Evolutionary conservation across 2,888 invertebrate genomes (phyloP).

Genomic region (Argyresthia goedartella): DNA sequence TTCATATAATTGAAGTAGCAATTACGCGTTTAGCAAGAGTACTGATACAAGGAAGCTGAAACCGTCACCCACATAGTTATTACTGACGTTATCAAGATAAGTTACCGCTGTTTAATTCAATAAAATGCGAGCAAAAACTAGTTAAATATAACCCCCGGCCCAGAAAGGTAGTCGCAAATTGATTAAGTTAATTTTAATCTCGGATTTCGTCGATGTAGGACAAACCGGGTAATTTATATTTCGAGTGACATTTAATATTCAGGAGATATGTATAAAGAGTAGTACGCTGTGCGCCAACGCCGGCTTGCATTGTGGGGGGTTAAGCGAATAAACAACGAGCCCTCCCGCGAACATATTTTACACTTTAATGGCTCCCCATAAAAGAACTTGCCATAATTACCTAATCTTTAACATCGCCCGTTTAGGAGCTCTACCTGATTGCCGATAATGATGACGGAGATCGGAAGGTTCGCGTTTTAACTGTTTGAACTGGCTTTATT

Average conservation of each 20-base stretch:
- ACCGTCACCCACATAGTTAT: not conserved
- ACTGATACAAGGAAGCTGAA: too few species aligned
- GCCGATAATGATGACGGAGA: constrained; percentile 25
- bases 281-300: constrained; percentile 20
- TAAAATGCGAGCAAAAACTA: not conserved
- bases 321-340: constrained; percentile 33
- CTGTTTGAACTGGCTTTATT: too few species aligned
- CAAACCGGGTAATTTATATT: constrained; percentile 34
- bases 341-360: constrained; percentile 36
- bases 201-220: not conserved
- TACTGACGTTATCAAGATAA: not conserved
- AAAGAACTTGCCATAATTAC: constrained; percentile 55
- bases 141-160: not conserved
- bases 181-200: constrained; percentile 28
- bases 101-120: not conserved
- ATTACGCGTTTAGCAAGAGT: too few species aligned
- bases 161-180: constrained; percentile 25
- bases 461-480: constrained; percentile 19
- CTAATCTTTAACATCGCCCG: constrained; percentile 43
- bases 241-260: constrained; percentile 49
- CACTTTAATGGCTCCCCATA: constrained; percentile 52
- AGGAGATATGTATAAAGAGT: constrained; percentile 43
- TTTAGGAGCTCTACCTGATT: constrained; percentile 37
- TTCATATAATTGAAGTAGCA: too few species aligned
- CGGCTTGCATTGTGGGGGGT: constrained; percentile 43